Percentiles rank a stretch among this genome's conserved stretches.
Conservation (phyloP, 2,888 invertebrate genomes). For the Callimorpha dominula region DNA sequence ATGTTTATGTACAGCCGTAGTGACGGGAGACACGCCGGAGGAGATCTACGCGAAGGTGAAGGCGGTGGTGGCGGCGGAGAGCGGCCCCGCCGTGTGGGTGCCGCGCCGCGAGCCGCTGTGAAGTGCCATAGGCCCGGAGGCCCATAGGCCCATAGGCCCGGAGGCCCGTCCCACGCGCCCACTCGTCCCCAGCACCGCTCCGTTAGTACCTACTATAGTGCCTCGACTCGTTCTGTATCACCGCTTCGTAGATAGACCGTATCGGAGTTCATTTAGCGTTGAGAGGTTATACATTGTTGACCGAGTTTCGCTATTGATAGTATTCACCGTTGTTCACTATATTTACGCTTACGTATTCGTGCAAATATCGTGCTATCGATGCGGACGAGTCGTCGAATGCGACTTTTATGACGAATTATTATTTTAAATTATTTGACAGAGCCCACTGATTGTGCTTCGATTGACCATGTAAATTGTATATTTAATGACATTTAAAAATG, state of each 20-base stretch:
- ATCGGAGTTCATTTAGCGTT: slow-evolving; percentile 68
- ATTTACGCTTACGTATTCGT: slow-evolving; percentile 73
- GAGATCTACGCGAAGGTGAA: slow-evolving; percentile 98
- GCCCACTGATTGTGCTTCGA: slow-evolving; percentile 76
- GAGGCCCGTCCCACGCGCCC: slow-evolving; percentile 1
- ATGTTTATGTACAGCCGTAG: slow-evolving; percentile 90
- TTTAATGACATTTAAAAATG: slow-evolving; percentile 76
- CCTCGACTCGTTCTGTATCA: slow-evolving; percentile 64
- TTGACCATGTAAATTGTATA: slow-evolving; percentile 82
- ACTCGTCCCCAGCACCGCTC: slow-evolving; percentile 27
- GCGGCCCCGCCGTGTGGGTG: slow-evolving; percentile 98
- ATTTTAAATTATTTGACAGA: slow-evolving; percentile 73
- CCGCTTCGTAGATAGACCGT: slow-evolving; percentile 72
- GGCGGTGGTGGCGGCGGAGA: slow-evolving; percentile 97
- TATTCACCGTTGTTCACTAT: slow-evolving; percentile 73
- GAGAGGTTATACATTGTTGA: slow-evolving; percentile 70
- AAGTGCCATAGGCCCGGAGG: slow-evolving; percentile 70
- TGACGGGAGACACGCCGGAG: slow-evolving; percentile 98
- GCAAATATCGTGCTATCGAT: slow-evolving; percentile 64
- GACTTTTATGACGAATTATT: slow-evolving; percentile 71
- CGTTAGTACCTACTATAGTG: slow-evolving; percentile 64
- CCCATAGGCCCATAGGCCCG: background rate
- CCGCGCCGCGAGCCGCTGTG: slow-evolving; percentile 98
- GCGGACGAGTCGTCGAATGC: slow-evolving; percentile 65
- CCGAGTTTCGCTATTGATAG: slow-evolving; percentile 67